Evolutionary conservation across 1,140 invertebrate species (phyloP), one percentile per base, ranked within the genome.

Genomic region (Probaryconus sp.): DNA sequence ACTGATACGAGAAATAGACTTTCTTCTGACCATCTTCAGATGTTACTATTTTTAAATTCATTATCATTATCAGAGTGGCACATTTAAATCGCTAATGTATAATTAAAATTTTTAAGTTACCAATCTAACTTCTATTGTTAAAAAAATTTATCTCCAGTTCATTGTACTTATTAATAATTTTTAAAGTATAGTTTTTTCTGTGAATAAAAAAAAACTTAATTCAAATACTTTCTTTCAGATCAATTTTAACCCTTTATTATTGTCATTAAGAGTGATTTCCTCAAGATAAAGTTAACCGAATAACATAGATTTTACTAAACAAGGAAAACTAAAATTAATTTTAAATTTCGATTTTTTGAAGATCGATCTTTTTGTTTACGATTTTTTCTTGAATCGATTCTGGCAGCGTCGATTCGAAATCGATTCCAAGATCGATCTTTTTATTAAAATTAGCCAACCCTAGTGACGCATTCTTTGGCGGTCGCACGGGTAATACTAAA

Each of bases 11-110:
- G 42, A 35, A 47, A 26, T 47, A 7, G 28, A 9, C n/a, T 60
- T 14, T 24, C 55, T 1, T n/a, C 55, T 5, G n/a, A 58, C 21
- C 42, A 47, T 45, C 42, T 60, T 9, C 40, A 60, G 18, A 5
- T 43, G 17, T 11, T 47, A 9, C 13, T 60, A 20, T 47, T 60
- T 60, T 35, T 47, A 45, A 35, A 30, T 37, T 28, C 18, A 1
- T 37, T 60, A 14, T 24, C 21, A 3, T 14, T 14, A 45, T 5
- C 5, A 13, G 42, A 45, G 5, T 45, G 38, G 38, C 38, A 21
- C 18, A 5, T 42, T 2, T 21, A 42, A 42, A 24, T 17, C n/a
- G n/a, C n/a, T n/a, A n/a, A n/a, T n/a, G n/a, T n/a, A n/a, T n/a
- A n/a, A n/a, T 40, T 40, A 13, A n/a, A 37, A 13, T 2, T 2